Evolutionary conservation across 2,888 invertebrate genomes (phyloP), one percentile per base, ranked within the genome.

Genomic region (Trilocha varians): DNA sequence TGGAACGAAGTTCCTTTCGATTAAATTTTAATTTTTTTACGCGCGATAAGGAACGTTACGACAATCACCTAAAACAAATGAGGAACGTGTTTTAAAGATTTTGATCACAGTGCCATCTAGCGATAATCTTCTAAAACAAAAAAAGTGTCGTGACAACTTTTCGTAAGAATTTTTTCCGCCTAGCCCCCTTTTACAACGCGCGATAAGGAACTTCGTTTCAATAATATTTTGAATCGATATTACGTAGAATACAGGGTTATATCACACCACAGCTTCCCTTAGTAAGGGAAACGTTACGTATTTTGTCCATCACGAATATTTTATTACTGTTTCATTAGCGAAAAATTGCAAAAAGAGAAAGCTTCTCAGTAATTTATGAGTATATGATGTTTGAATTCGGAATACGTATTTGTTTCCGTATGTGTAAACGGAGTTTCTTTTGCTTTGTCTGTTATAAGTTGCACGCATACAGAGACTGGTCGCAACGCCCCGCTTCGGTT

Each of bases 261-360:
- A 42, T 40, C 40, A 34, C 35, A 41, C 34, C 52, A 47, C 38
- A 18, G 43, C 38, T 43, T 45, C 51, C 49, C 47, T 43, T 43
- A 43, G 50, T 50, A 53, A 48, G 46, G 46, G 41, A 16, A 36
- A 38, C 13, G 18, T 36, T 25, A 32, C 41, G 36, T 44, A 39
- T 52, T 48, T 25, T 46, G 47, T 47, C 38, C 45, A 44, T 57
- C 50, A 48, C 41, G 48, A 47, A 53, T 46, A 55, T 55, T 50
- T 50, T 52, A 45, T 57, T 50, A 55, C 46, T 41, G 40, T 52
- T 55, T 50, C 44, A 44, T 49, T 47, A 47, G 47, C 41, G 32
- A 42, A 45, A 46, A 38, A 40, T 40, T 35, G 43, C 40, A 49
- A 49, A 46, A 44, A 44, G 39, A 40, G 42, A 44, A 43, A 39